Evolutionary conservation across 1,140 invertebrate genomes (phyloP), one percentile per base, ranked within the genome.

Genomic region (Tetragonula clypearis): DNA sequence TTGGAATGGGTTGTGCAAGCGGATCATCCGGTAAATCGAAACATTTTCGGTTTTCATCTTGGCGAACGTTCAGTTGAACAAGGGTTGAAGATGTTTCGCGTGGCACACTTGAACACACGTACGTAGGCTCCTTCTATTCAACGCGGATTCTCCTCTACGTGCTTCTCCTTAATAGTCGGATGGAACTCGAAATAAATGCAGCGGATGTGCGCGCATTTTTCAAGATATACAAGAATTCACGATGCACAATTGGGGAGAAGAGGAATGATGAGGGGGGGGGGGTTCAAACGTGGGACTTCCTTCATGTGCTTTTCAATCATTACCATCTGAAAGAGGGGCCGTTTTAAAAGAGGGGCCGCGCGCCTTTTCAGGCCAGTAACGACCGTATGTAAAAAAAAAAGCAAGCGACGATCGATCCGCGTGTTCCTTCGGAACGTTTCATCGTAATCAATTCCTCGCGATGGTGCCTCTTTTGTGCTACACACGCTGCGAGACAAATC

Each of bases 401-500:
- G 58, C 35, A 4, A 15, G 12, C 17, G 35, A 35, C 69, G 35
- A 73, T 81, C 55, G 49, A 80, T 71, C 26, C 35, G 35, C 56
- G 19, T 35, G 35, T 58, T 49, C 58, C 69, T 56, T 58, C 5
- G 14, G 56, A 81, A 62, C 35, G 65, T 53, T 73, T 56, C 56
- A 12, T 58, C 69, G n/a, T 60, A 82, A 82, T 82, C 41, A 66
- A 82, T 82, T 75, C 49, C 11, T 66, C 80, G 49, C 3, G 71
- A 21, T 75, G 41, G 41, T 49, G 68, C 41, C 66, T 19, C 26
- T 82, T 82, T 75, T 66, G 58, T 65, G 26, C 15, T 26, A 3
- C 41, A 49, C 41, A 49, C 41, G 60, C 68, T 49, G 41, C n/a
- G 58, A 74, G 49, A 65, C 41, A 82, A 74, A 74, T 53, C 74